phyloP scores from a whole-genome alignment of 2,888 invertebrate species.

The Rhamphomyia laevipes region DNA sequence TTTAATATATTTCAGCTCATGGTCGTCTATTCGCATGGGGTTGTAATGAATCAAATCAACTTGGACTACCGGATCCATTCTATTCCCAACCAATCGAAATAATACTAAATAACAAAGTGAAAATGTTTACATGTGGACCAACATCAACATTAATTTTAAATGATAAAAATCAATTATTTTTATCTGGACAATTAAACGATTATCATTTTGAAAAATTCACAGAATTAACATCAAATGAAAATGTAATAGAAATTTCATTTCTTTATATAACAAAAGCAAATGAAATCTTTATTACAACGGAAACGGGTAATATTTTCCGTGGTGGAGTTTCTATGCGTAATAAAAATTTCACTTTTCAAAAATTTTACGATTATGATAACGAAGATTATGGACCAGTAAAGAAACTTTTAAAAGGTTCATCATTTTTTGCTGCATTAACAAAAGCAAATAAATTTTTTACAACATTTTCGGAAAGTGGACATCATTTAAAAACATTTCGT shows the following conservation, averaged over 20 bases:
- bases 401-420: constrained; percentile 31
- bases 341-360: constrained; percentile 33
- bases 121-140: constrained; percentile 32
- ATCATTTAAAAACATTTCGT: constrained; percentile 35
- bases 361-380: constrained; percentile 35
- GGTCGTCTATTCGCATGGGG: constrained; percentile 36
- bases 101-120: constrained; percentile 25
- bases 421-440: constrained; percentile 33
- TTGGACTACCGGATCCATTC: constrained; percentile 20
- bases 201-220: constrained; percentile 32
- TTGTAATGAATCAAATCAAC: constrained; percentile 27
- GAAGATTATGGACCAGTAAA: constrained; percentile 36
- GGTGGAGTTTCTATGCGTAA: constrained; percentile 31
- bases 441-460: constrained; percentile 35
- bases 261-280: constrained; percentile 34
- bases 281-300: constrained; percentile 35
- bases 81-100: constrained; percentile 27
- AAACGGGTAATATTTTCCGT: constrained; percentile 32
- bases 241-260: constrained; percentile 24
- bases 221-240: constrained; percentile 31
- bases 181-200: constrained; percentile 33
- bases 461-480: constrained; percentile 36
- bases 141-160: constrained; percentile 34
- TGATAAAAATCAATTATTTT: constrained; percentile 27
- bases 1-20: constrained; percentile 20